These are phyloP conservation scores for Stenotaenia linearis DNA, from an alignment of 2,888 invertebrate species.

Conservation along the genomic window DNA sequence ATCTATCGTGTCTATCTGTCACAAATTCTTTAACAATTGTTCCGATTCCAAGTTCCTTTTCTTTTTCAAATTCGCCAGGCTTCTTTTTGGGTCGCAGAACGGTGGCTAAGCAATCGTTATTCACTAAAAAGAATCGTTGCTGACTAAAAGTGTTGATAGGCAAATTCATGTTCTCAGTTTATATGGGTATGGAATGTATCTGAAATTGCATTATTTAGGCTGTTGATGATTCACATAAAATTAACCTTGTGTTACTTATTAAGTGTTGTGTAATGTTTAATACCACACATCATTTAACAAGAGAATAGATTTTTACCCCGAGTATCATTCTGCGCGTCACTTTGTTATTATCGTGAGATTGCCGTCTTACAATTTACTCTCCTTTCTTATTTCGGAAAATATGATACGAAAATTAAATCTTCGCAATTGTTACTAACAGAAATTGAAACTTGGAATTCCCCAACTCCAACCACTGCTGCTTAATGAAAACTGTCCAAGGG, in stretches of 20 bases:
- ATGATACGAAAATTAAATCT: not conserved
- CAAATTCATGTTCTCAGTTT: not conserved
- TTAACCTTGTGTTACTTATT: not conserved
- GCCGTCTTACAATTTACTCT: not conserved
- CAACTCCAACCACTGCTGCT: not conserved
- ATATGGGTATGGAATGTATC: not conserved
- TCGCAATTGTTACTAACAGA: not conserved
- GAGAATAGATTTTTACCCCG: not conserved
- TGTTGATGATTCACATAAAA: not conserved
- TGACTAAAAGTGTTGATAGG: not conserved
- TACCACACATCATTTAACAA: not conserved
- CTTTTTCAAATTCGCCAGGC: not conserved
- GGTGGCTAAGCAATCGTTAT: not conserved
- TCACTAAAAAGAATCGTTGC: not conserved
- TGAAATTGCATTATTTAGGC: not conserved
- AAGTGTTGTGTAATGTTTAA: constrained; percentile 6
- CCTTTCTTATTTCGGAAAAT: not conserved
- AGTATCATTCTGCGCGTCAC: not conserved
- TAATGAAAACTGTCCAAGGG: not conserved
- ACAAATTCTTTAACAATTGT: not conserved
- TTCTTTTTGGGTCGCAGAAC: not conserved
- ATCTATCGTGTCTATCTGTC: not conserved
- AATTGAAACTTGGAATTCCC: not conserved
- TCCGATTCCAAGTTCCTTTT: not conserved
- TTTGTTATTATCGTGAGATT: not conserved